Percentiles rank a stretch among this genome's conserved stretches.
Conservation (phyloP, 2,888 invertebrate species). For the Euplexia lucipara region DNA sequence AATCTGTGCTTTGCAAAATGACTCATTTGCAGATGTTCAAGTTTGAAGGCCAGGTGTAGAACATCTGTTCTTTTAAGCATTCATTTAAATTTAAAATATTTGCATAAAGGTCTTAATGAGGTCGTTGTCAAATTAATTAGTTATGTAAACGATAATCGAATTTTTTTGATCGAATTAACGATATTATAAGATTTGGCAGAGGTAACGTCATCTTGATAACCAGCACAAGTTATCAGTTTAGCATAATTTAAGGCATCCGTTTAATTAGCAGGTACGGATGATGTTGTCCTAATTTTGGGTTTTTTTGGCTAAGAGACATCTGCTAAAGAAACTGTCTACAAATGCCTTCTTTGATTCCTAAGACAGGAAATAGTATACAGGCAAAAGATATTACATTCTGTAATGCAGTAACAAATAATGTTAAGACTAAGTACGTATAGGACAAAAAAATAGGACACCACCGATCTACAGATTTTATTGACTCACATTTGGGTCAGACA, state of each 20-base stretch:
- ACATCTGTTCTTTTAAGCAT: constrained; percentile 37
- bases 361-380: too few species aligned
- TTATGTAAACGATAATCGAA: constrained; percentile 28
- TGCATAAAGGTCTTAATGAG: constrained; percentile 32
- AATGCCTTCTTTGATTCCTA: too few species aligned
- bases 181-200: constrained; percentile 1
- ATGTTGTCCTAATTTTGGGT: too few species aligned
- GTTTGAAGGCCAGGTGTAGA: constrained; percentile 33
- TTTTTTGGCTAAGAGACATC: too few species aligned
- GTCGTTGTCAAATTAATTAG: constrained; percentile 37
- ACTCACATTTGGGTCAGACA: constrained; percentile 29
- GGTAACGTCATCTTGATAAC: constrained; percentile 20
- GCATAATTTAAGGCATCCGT: neutral
- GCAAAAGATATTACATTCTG: too few species aligned
- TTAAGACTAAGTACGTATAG: neutral
- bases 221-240: neutral
- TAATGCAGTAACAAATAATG: neutral
- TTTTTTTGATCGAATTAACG: constrained; percentile 27
- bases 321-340: too few species aligned
- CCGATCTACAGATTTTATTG: neutral
- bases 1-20: constrained; percentile 10
- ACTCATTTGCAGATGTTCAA: constrained; percentile 31
- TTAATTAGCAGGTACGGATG: neutral
- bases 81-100: constrained; percentile 26
- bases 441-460: neutral